Evolutionary conservation across 2,888 invertebrate genomes (phyloP).

Genomic region (Dexiosoma caninum): DNA sequence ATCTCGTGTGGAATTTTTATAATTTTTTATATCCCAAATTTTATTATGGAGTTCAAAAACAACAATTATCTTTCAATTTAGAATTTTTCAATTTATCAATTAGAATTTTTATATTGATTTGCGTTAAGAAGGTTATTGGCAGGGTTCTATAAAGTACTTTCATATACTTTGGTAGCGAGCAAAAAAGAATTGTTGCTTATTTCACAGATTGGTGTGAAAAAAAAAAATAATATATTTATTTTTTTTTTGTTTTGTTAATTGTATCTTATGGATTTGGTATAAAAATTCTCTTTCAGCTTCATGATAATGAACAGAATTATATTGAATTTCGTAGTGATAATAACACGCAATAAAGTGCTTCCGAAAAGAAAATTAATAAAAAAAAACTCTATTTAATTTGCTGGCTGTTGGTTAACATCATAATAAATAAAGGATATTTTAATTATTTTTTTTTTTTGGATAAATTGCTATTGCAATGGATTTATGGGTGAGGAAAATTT

Average conservation of each 20-base stretch:
- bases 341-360: not conserved
- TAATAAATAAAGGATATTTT: not conserved
- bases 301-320: slow-evolving; percentile 33
- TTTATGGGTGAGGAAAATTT: slow-evolving; percentile 18
- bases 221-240: not conserved
- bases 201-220: slow-evolving; percentile 54
- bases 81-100: no score
- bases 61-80: not conserved
- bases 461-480: slow-evolving; percentile 8
- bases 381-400: not conserved
- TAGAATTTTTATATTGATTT: not conserved
- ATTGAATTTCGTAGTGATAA: slow-evolving; percentile 23
- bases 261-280: slow-evolving; percentile 24
- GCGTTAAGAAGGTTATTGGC: not conserved
- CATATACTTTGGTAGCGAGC: not conserved
- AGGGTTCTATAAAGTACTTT: not conserved
- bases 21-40: no score
- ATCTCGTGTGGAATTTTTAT: no score
- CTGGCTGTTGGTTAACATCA: no score
- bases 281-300: slow-evolving; percentile 23
- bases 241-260: not conserved
- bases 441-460: not conserved
- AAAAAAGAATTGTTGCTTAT: not conserved
- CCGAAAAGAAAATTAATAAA: not conserved
- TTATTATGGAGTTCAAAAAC: not conserved